Percentiles rank a stretch among this genome's conserved stretches.
Conservation (phyloP, 1,140 invertebrate genomes). For the Ectropis grisescens region DNA sequence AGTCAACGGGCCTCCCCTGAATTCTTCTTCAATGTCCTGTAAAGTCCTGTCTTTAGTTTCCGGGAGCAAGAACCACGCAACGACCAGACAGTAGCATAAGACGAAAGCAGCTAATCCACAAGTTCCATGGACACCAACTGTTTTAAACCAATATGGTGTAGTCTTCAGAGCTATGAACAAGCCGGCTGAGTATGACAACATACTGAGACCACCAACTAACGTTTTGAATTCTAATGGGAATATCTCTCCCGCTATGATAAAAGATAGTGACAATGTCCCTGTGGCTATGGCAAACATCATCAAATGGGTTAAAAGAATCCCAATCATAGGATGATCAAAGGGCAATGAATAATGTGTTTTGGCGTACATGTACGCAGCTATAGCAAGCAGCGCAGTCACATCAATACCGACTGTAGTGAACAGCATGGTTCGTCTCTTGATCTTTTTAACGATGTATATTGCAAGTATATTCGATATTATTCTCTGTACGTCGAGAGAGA, state of each 20-base stretch:
- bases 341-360: conserved; percentile 4
- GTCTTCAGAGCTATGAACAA: conserved; percentile 29
- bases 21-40: conserved; percentile 35
- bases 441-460: conserved; percentile 7
- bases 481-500: conserved; percentile 21
- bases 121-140: conserved; percentile 25
- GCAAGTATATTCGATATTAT: conserved; percentile 23
- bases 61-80: conserved; percentile 20
- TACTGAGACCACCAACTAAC: conserved; percentile 21
- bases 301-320: conserved; percentile 9
- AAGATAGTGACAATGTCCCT: conserved; percentile 1
- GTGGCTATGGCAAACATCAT: conserved; percentile 3
- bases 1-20: conserved; percentile 21
- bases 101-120: conserved; percentile 19
- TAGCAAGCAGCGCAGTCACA: conserved; percentile 3
- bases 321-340: conserved; percentile 8
- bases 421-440: conserved; percentile 9
- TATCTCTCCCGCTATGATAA: conserved; percentile 14
- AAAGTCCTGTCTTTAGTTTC: conserved; percentile 33
- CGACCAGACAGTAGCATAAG: conserved; percentile 13
- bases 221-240: conserved; percentile 12
- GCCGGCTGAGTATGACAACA: conserved; percentile 19
- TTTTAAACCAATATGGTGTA: conserved; percentile 20
- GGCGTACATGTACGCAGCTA: conserved; percentile 5
- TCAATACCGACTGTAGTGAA: conserved; percentile 5